A percentile compares a stretch with the other conserved stretches of the same genome.
phyloP scores from a whole-genome alignment of 2,888 invertebrate genomes.

The Thereva nobilitata region DNA sequence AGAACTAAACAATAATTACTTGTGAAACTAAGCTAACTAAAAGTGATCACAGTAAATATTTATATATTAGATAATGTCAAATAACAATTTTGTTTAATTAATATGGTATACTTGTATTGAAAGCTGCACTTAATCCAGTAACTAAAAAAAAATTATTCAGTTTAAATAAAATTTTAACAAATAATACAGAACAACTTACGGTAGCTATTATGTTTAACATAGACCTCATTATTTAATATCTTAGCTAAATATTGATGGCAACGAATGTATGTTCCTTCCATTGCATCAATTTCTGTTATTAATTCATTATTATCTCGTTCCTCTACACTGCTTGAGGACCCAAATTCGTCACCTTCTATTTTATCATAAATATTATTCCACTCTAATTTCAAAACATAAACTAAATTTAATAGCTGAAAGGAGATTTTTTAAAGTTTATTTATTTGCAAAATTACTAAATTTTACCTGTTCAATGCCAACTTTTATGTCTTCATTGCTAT shows the following conservation, averaged over 20 bases:
- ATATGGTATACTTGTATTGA: conserved; percentile 52
- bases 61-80: no score
- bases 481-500: conserved; percentile 40
- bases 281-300: conserved; percentile 50
- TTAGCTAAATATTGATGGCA: conserved; percentile 54
- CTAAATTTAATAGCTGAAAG: conserved; percentile 51
- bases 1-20: no score
- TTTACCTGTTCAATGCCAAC: conserved; percentile 50
- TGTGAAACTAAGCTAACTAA: no score
- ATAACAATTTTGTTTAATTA: conserved; percentile 43
- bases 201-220: conserved; percentile 48
- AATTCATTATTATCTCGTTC: conserved; percentile 3
- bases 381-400: conserved; percentile 52
- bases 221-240: conserved; percentile 51
- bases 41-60: no score
- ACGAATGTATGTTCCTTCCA: conserved; percentile 54
- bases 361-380: conserved; percentile 50
- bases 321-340: neutral
- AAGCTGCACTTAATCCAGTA: conserved; percentile 50
- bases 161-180: neutral
- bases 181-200: conserved; percentile 45
- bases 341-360: conserved; percentile 42
- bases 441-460: neutral
- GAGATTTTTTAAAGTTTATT: neutral
- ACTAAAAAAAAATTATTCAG: conserved; percentile 46